A percentile compares a stretch with the other conserved stretches of the same genome.
These are phyloP conservation scores for Percopsis omiscomaycus DNA, from an alignment of 2,797 vertebrate species.

Conservation along the genomic window DNA sequence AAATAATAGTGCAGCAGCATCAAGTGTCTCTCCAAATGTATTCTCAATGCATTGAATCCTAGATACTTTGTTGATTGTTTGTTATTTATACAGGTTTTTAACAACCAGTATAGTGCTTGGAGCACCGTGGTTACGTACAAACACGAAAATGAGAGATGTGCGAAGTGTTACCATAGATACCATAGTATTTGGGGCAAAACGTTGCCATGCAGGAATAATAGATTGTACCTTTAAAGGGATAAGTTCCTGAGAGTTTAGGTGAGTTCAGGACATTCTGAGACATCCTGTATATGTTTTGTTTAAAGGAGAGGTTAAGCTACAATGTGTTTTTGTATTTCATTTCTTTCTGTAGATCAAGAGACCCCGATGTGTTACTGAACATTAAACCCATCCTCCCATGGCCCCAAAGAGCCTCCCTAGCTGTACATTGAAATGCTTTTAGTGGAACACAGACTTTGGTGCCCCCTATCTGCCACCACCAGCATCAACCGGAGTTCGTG, in stretches of 20 bases:
- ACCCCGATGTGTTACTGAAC: conserved; percentile 46
- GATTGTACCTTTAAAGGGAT: too few species aligned
- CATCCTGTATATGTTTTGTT: conserved; percentile 42
- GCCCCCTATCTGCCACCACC: conserved; percentile 57
- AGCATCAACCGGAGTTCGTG: conserved; percentile 18
- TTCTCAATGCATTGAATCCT: too few species aligned
- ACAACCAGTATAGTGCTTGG: too few species aligned
- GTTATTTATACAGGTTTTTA: too few species aligned
- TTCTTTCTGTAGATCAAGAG: conserved; percentile 41
- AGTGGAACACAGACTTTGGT: conserved; percentile 41
- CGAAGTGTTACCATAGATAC: too few species aligned
- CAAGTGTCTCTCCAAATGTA: too few species aligned
- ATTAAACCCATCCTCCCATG: conserved; percentile 41
- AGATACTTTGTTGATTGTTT: too few species aligned
- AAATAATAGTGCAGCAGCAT: not conserved
- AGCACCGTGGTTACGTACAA: too few species aligned
- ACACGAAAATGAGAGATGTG: too few species aligned
- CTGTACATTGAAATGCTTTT: conserved; percentile 53
- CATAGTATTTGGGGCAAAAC: too few species aligned
- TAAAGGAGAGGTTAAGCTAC: conserved; percentile 30
- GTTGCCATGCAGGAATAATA: too few species aligned
- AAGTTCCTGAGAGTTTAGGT: conserved; percentile 31
- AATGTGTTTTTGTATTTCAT: conserved; percentile 20
- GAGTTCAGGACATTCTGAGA: conserved; percentile 44
- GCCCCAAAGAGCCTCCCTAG: conserved; percentile 39